Percentiles rank a stretch among this genome's conserved stretches.
phyloP scores from a whole-genome alignment of 2,797 vertebrate genomes.

The Myioborus miniatus region DNA sequence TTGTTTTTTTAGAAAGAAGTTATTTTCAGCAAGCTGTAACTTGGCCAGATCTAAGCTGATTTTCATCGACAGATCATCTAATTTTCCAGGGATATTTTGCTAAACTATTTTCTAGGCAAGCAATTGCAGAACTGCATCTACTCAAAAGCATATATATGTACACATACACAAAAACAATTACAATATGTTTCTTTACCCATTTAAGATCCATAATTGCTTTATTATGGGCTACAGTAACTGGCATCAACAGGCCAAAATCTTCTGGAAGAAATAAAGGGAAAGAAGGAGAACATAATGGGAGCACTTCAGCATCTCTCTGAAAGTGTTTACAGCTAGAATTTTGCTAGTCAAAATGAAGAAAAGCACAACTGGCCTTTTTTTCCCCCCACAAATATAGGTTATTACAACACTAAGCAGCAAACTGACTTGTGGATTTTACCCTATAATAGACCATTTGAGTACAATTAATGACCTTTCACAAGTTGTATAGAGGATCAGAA shows the following conservation, averaged over 20 bases:
- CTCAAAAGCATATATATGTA: neutral
- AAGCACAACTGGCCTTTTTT: neutral
- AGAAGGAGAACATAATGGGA: neutral
- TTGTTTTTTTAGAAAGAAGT: neutral
- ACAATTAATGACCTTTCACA: neutral
- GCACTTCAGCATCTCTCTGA: neutral
- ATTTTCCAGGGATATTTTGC: neutral
- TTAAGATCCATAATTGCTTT: neutral
- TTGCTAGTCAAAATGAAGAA: neutral
- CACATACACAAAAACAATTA: neutral
- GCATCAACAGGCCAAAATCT: neutral
- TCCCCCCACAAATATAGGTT: neutral
- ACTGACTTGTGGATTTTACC: neutral
- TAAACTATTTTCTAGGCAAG: neutral
- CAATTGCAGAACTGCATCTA: neutral
- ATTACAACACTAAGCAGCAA: neutral
- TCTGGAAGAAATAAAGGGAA: neutral
- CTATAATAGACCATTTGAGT: neutral
- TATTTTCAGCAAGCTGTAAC: slow-evolving; percentile 6
- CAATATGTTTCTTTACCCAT: neutral
- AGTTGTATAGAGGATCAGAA: neutral
- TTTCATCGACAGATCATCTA: neutral
- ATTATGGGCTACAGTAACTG: neutral
- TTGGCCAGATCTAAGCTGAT: neutral
- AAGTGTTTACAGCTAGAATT: neutral